These are phyloP conservation scores for Noctua janthe DNA, from an alignment of 2,888 invertebrate species.

Conservation along the genomic window DNA sequence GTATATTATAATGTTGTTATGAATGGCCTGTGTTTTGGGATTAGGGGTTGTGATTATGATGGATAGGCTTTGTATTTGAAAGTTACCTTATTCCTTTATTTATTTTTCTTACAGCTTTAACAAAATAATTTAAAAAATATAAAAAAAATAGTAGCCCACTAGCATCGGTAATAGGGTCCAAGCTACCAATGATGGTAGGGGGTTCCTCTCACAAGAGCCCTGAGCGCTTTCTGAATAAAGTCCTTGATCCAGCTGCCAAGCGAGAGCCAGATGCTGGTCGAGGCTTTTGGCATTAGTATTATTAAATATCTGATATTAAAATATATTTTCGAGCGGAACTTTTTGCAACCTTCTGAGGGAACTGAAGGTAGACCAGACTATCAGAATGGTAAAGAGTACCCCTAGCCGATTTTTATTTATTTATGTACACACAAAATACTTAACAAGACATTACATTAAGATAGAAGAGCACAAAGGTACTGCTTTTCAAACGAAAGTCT, in stretches of 20 bases:
- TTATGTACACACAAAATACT: too few species aligned
- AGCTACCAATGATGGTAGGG: too few species aligned
- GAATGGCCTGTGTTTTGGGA: neutral
- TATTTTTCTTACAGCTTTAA: neutral
- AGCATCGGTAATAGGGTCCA: neutral
- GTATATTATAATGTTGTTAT: slow-evolving; percentile 2
- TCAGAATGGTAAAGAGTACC: neutral
- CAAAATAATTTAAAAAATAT: neutral
- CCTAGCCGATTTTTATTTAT: neutral
- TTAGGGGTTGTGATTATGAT: slow-evolving; percentile 27
- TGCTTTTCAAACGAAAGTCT: neutral
- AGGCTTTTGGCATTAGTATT: neutral
- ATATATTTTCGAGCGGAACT: neutral
- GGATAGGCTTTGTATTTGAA: neutral
- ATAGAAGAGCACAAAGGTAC: too few species aligned
- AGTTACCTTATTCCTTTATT: neutral
- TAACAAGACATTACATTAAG: too few species aligned
- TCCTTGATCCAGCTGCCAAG: too few species aligned
- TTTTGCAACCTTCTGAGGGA: neutral
- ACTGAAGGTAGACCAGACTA: neutral
- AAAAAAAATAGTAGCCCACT: neutral
- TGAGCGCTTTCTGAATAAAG: too few species aligned
- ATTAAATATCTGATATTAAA: neutral
- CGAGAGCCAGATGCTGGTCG: neutral
- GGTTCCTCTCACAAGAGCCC: too few species aligned